Conservation (phyloP, 2,888 invertebrate species). For the Parnassius mnemosyne region DNA sequence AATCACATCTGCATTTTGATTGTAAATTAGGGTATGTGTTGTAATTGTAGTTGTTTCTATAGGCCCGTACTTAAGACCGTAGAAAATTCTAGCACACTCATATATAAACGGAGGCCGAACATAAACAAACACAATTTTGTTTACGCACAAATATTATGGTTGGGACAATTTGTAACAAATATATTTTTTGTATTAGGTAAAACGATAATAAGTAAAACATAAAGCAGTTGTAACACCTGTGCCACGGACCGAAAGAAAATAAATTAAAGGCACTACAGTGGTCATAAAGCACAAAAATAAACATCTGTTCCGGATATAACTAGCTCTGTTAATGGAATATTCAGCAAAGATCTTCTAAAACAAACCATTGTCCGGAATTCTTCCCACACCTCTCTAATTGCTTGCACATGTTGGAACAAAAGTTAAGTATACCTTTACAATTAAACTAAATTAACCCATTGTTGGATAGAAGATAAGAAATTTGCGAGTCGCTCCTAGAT, state of each 20-base stretch:
- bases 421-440: slow-evolving; percentile 7
- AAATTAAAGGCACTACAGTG: background rate
- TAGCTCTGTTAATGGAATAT: background rate
- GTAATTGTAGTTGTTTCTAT: too few species aligned
- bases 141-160: background rate
- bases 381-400: slow-evolving; percentile 14
- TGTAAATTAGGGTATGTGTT: too few species aligned
- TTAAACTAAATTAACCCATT: slow-evolving; percentile 17
- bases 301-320: background rate
- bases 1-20: too few species aligned
- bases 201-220: background rate
- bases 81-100: too few species aligned
- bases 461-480: slow-evolving; percentile 8
- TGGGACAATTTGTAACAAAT: background rate
- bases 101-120: too few species aligned
- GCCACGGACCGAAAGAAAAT: background rate
- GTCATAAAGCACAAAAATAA: background rate
- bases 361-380: slow-evolving; percentile 1
- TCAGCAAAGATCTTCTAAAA: background rate
- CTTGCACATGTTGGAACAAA: slow-evolving; percentile 7
- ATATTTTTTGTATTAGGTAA: background rate
- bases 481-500: background rate
- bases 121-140: background rate
- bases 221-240: slow-evolving; percentile 9
- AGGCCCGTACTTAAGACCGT: too few species aligned